These are phyloP conservation scores for Rhea americana DNA, from an alignment of 2,113 vertebrate species.

Conservation along the genomic window DNA sequence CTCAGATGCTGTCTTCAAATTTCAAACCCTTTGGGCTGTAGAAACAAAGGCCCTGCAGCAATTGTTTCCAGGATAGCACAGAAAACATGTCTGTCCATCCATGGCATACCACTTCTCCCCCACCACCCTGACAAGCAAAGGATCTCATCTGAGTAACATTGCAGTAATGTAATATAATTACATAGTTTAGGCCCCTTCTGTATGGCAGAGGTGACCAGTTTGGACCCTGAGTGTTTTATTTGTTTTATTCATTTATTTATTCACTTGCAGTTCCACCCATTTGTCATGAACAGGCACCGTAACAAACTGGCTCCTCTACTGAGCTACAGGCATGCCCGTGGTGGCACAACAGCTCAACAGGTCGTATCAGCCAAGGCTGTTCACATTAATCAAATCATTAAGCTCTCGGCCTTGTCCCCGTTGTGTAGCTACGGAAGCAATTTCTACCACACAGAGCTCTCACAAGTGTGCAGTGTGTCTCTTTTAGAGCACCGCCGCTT, in stretches of 20 bases:
- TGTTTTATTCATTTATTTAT: too few relatives aligned
- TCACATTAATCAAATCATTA: neutral
- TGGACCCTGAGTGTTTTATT: too few relatives aligned
- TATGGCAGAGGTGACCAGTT: rapidly evolving
- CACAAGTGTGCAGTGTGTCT: neutral
- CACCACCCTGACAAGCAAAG: neutral
- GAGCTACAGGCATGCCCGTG: neutral
- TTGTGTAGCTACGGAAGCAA: neutral
- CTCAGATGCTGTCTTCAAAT: neutral
- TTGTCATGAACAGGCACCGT: neutral
- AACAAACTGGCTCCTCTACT: neutral
- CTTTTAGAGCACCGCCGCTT: neutral
- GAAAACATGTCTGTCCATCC: neutral
- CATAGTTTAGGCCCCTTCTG: neutral
- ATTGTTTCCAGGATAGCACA: neutral
- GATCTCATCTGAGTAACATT: neutral
- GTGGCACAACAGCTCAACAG: neutral
- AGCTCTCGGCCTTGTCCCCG: neutral
- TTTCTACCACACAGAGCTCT: neutral
- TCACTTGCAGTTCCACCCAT: neutral
- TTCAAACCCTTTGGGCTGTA: neutral
- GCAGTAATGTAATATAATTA: neutral
- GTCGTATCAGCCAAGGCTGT: neutral
- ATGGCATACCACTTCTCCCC: neutral
- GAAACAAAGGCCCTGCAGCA: neutral